A percentile compares a stretch with the other conserved stretches of the same genome.
phyloP scores from a whole-genome alignment of 1,140 invertebrate species.

The Apis laboriosa region DNA sequence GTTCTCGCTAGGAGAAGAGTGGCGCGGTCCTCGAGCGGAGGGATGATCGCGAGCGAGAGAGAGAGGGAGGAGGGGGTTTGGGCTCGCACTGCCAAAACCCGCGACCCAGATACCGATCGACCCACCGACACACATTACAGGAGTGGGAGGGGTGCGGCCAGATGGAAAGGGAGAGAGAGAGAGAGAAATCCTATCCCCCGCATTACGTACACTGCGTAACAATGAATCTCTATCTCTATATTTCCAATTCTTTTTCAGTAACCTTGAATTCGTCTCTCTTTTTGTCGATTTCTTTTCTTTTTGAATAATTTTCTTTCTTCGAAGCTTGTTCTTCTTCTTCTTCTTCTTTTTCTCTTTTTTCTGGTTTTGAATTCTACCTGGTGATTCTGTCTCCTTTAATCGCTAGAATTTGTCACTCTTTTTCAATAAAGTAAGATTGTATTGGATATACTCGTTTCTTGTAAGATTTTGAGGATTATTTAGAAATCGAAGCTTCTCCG shows the following conservation, averaged over 20 bases:
- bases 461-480: too few relatives aligned
- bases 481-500: too few relatives aligned
- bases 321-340: not conserved
- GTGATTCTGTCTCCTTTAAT: too few relatives aligned
- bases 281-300: not conserved
- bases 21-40: conserved; percentile 39
- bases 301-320: not conserved
- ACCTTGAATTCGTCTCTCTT: not conserved
- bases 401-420: too few relatives aligned
- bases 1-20: conserved; percentile 18
- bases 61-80: conserved; percentile 42
- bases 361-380: too few relatives aligned
- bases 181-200: not conserved
- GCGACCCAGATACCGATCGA: conserved; percentile 81
- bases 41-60: conserved; percentile 45
- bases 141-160: conserved; percentile 21
- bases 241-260: not conserved
- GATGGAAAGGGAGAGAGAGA: not conserved
- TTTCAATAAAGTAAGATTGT: too few relatives aligned
- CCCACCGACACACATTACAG: conserved; percentile 74
- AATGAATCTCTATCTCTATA: not conserved
- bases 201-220: conserved; percentile 16
- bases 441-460: too few relatives aligned
- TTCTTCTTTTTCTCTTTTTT: not conserved
- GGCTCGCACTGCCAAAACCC: conserved; percentile 77